Evolutionary conservation across 2,888 invertebrate genomes (phyloP).

Genomic region (Chalcosyrphus nemorum): DNA sequence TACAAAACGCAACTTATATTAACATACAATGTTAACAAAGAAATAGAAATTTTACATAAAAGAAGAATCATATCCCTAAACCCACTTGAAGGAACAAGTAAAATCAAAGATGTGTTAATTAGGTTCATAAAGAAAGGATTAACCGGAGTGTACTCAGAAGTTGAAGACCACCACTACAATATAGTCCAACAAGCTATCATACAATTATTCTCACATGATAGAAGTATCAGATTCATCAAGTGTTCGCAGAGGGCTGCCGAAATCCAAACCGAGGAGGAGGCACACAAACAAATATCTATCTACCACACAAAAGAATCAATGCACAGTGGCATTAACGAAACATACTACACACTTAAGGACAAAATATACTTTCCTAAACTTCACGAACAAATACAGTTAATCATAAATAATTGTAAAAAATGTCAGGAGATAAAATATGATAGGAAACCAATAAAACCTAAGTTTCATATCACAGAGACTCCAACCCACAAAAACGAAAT

Average conservation of each 20-base stretch:
- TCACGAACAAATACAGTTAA: too few relatives aligned
- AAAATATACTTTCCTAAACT: slow-evolving; percentile 59
- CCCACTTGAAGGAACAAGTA: too few relatives aligned
- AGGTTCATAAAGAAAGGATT: slow-evolving; percentile 7
- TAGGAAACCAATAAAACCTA: slow-evolving; percentile 19
- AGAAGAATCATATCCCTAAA: slow-evolving; percentile 35
- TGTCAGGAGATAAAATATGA: slow-evolving; percentile 29
- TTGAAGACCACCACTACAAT: slow-evolving; percentile 16
- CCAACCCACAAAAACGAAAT: too few relatives aligned
- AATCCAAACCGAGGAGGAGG: too few relatives aligned
- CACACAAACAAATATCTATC: too few relatives aligned
- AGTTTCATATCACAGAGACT: slow-evolving; percentile 5
- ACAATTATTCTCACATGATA: slow-evolving; percentile 3
- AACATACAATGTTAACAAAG: too few relatives aligned
- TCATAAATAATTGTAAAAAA: too few relatives aligned
- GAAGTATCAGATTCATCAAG: background rate
- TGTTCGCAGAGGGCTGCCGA: too few relatives aligned
- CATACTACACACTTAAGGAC: too few relatives aligned
- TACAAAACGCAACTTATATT: too few relatives aligned
- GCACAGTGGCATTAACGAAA: too few relatives aligned
- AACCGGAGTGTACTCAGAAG: slow-evolving; percentile 36
- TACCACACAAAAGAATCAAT: too few relatives aligned
- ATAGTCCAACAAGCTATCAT: background rate
- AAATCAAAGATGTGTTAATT: slow-evolving; percentile 18
- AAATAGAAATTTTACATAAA: background rate